Percentiles rank a stretch among this genome's conserved stretches.
Evolutionary conservation across 2,113 vertebrate genomes (phyloP).

Genomic region (Hypocryptadius cinnamomeus): DNA sequence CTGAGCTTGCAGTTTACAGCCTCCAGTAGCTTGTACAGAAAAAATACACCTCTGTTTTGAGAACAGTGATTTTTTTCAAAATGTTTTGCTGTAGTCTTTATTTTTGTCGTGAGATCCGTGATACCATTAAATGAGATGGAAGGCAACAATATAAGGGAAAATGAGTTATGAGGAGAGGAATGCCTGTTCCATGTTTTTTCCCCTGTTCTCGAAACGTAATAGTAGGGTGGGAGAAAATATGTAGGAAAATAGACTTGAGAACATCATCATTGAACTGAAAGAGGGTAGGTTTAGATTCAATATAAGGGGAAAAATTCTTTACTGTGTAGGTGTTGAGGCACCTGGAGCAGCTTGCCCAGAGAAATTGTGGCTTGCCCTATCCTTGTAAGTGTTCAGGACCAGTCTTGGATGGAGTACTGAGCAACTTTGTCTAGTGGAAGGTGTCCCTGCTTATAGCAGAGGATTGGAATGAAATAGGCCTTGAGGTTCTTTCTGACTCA

Average conservation of each 20-base stretch:
- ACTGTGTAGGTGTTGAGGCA: not conserved
- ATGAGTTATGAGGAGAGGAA: not conserved
- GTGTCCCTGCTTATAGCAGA: not conserved
- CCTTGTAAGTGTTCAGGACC: not conserved
- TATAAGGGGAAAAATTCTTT: not conserved
- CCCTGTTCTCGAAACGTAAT: not conserved
- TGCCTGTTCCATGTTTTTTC: not conserved
- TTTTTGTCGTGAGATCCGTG: not conserved
- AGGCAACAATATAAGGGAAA: not conserved
- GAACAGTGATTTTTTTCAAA: not conserved
- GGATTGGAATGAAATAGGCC: not conserved
- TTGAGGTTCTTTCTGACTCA: not conserved
- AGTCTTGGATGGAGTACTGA: not conserved
- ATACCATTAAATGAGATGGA: not conserved
- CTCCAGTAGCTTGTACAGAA: not conserved
- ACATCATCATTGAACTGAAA: not conserved
- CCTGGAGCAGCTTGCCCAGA: not conserved
- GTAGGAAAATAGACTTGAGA: not conserved
- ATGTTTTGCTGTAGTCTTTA: not conserved
- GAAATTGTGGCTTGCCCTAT: not conserved
- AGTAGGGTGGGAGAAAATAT: not conserved
- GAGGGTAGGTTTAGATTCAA: not conserved
- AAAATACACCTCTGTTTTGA: not conserved
- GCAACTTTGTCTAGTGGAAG: not conserved
- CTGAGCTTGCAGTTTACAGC: not conserved